These are phyloP conservation scores for Temnopleurus reevesii DNA, from an alignment of 53 echinoderm and acorn worm genomes.

Conservation along the genomic window DNA sequence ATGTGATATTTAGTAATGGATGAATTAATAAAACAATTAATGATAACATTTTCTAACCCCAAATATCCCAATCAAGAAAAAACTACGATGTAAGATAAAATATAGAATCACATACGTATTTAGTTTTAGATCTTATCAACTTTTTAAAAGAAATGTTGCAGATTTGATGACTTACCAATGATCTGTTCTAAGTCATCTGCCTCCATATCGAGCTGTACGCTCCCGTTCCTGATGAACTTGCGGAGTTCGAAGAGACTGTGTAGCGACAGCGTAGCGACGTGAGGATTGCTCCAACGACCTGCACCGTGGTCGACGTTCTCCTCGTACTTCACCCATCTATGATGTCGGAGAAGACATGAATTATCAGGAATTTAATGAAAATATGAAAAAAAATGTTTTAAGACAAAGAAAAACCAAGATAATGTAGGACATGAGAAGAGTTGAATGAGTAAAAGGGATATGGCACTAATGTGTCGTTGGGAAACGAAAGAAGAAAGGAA, in stretches of 20 bases:
- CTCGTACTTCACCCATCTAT: constrained; percentile 96
- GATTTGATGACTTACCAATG: constrained; percentile 58
- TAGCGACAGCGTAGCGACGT: constrained; percentile 89
- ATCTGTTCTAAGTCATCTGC: constrained; percentile 80
- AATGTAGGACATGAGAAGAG: neutral
- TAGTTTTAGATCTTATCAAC: no score
- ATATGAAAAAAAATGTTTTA: neutral
- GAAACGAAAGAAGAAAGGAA: neutral
- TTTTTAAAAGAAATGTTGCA: neutral
- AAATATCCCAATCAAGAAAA: no score
- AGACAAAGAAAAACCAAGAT: neutral
- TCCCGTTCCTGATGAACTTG: constrained; percentile 69
- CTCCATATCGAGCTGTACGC: constrained; percentile 78
- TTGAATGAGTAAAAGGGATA: no score
- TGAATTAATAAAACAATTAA: no score
- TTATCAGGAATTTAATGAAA: neutral
- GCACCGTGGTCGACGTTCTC: constrained; percentile 95
- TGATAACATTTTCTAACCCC: no score
- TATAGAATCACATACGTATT: no score
- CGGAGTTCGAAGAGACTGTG: constrained; percentile 89
- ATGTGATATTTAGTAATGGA: no score
- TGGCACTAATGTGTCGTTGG: neutral
- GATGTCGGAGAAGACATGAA: neutral
- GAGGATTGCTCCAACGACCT: constrained; percentile 95
- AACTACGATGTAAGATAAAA: no score